Evolutionary conservation across 2,797 vertebrate genomes (phyloP).

Genomic region (Gallinago solitaria): DNA sequence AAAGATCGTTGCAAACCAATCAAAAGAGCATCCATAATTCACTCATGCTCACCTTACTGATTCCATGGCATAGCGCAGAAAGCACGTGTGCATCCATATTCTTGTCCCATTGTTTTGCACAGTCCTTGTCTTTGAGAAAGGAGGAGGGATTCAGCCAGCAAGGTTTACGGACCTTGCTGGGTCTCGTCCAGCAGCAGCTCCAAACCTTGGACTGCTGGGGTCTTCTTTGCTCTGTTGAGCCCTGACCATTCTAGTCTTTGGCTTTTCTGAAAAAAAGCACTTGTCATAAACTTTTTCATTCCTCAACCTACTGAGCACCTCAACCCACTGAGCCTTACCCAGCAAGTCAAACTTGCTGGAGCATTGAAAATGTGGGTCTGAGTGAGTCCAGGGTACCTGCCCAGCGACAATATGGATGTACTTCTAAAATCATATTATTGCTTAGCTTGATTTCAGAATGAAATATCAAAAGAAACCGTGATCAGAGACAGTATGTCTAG

Average conservation of each 20-base stretch:
- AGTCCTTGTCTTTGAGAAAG: background rate
- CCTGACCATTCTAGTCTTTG: background rate
- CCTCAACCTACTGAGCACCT: background rate
- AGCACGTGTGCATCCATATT: background rate
- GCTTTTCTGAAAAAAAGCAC: background rate
- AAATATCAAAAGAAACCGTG: background rate
- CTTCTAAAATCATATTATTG: background rate
- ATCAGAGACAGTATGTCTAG: background rate
- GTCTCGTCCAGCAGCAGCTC: background rate
- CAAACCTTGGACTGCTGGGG: background rate
- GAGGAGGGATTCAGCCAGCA: background rate
- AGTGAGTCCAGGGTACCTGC: background rate
- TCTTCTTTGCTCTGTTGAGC: background rate
- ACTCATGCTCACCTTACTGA: background rate
- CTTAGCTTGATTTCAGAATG: background rate
- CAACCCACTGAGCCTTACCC: background rate
- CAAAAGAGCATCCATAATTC: constrained; percentile 18
- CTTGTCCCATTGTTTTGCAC: background rate
- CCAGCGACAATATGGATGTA: background rate
- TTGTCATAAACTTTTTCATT: background rate
- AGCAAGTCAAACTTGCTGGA: background rate
- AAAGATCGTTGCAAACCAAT: background rate
- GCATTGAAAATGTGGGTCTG: background rate
- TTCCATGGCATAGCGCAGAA: background rate
- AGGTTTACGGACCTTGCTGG: background rate